Conservation (phyloP, 2,888 invertebrate genomes). For the Drosophila monieri region DNA sequence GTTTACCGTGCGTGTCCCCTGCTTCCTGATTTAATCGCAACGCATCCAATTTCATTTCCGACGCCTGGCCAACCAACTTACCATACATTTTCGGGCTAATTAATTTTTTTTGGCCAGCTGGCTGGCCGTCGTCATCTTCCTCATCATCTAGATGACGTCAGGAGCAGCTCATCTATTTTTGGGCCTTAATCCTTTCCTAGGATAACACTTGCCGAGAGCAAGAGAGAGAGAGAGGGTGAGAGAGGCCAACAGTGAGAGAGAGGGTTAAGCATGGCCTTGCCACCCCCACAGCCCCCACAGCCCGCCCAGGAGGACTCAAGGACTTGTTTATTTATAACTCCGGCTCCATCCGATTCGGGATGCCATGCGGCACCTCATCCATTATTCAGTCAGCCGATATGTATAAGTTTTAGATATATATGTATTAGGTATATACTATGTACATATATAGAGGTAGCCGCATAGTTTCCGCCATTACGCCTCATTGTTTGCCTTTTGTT, state of each 20-base stretch:
- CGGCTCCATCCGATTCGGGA: conserved; percentile 26
- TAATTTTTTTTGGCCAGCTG: conserved; percentile 32
- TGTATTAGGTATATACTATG: background rate
- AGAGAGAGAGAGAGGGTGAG: conserved; percentile 11
- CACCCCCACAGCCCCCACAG: conserved; percentile 19
- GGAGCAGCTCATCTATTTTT: conserved; percentile 41
- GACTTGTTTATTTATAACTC: conserved; percentile 42
- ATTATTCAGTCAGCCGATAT: conserved; percentile 18
- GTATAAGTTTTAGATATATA: background rate
- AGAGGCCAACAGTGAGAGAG: background rate
- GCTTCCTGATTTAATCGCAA: conserved; percentile 9
- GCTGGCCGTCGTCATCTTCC: background rate
- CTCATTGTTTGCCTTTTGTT: conserved; percentile 32
- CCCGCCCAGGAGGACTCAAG: conserved; percentile 16
- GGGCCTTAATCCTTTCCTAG: conserved; percentile 33
- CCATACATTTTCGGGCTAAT: conserved; percentile 15
- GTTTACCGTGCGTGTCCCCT: conserved; percentile 1
- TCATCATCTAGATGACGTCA: conserved; percentile 40
- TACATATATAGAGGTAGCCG: conserved; percentile 10
- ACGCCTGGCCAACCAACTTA: conserved; percentile 11
- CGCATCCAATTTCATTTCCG: conserved; percentile 48
- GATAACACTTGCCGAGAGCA: conserved; percentile 2
- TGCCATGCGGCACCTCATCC: conserved; percentile 29
- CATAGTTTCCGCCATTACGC: conserved; percentile 30
- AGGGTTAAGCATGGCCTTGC: conserved; percentile 22